phyloP scores from a whole-genome alignment of 2,113 vertebrate species.

The Trogon melanurus region DNA sequence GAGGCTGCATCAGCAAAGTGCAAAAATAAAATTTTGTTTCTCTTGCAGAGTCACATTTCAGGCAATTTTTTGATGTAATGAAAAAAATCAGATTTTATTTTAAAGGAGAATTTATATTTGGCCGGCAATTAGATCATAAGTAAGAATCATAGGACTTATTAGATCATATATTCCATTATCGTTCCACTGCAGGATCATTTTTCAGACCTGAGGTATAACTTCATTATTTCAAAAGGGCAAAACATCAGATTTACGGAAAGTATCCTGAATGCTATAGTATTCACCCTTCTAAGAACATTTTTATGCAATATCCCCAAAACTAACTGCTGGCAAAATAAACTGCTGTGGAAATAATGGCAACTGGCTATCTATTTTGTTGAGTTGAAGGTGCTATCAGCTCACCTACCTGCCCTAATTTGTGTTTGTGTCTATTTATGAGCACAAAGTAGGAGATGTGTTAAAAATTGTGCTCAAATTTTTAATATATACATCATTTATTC shows the following conservation, averaged over 20 bases:
- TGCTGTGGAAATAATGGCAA: not conserved
- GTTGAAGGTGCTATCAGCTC: not conserved
- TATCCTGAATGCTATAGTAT: not conserved
- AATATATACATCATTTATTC: not conserved
- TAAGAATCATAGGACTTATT: conserved; percentile 32
- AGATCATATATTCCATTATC: conserved; percentile 35
- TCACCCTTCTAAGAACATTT: not conserved
- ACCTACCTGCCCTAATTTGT: not conserved
- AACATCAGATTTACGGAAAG: not conserved
- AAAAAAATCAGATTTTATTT: conserved; percentile 50
- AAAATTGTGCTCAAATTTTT: not conserved
- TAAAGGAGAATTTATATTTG: conserved; percentile 56
- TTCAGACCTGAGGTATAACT: conserved; percentile 31
- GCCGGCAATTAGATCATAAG: conserved; percentile 26
- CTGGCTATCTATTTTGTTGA: not conserved
- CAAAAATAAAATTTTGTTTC: not conserved
- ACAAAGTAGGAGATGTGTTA: not conserved
- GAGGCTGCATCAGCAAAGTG: not conserved
- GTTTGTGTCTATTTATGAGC: not conserved
- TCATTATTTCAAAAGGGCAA: conserved; percentile 52
- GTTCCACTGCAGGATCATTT: conserved; percentile 22
- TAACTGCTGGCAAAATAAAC: not conserved
- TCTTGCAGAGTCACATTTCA: not conserved
- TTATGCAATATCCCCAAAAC: not conserved
- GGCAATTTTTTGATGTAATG: not conserved